These are phyloP conservation scores for Penaeus indicus DNA, from an alignment of 1,140 invertebrate species.

Conservation along the genomic window DNA sequence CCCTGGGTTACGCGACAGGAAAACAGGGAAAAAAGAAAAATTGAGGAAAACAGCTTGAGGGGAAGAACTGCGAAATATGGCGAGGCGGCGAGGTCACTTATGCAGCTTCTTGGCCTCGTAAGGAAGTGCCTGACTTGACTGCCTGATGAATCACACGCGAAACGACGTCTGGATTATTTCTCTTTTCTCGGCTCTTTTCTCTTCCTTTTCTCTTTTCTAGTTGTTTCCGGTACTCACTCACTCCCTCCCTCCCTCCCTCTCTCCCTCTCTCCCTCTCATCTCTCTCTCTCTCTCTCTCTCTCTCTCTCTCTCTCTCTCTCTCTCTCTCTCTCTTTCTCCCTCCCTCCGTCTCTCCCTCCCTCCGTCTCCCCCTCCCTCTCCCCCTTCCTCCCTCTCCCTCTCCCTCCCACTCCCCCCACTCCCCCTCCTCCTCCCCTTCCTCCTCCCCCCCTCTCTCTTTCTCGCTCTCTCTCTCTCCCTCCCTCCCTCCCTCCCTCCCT, in stretches of 20 bases:
- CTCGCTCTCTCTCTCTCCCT: neutral
- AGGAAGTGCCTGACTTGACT: too few relatives aligned
- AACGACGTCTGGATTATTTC: too few relatives aligned
- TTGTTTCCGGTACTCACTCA: neutral
- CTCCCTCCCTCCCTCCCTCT: neutral
- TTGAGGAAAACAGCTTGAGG: too few relatives aligned
- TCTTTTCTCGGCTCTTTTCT: neutral
- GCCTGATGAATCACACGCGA: too few relatives aligned
- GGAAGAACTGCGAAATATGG: too few relatives aligned
- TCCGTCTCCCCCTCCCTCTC: neutral
- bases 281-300: neutral
- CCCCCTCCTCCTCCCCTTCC: neutral
- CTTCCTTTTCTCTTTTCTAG: too few relatives aligned
- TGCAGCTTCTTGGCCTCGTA: too few relatives aligned
- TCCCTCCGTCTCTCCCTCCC: neutral
- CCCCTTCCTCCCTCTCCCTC: neutral
- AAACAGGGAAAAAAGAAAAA: too few relatives aligned
- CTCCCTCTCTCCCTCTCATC: too few relatives aligned
- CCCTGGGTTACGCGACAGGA: too few relatives aligned
- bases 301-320: neutral
- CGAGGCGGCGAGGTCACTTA: too few relatives aligned
- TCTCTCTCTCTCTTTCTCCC: neutral
- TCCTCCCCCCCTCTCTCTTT: neutral
- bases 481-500: neutral
- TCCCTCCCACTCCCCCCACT: too few relatives aligned